Evolutionary conservation across 2,797 vertebrate genomes (phyloP).

Genomic region (Cyclura pinguis): DNA sequence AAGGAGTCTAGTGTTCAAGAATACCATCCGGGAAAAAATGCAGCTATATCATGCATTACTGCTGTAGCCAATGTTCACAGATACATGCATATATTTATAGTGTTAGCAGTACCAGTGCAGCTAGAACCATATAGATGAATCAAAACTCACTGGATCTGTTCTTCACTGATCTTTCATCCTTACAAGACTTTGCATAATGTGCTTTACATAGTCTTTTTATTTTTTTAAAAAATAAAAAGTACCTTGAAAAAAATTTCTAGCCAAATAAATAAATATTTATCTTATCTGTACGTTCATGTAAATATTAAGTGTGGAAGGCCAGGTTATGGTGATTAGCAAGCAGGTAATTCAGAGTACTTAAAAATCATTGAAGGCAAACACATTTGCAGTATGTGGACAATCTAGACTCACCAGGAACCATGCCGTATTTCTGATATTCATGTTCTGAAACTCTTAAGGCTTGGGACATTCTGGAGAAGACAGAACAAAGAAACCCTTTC

Average conservation of each 20-base stretch:
- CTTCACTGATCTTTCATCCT: conserved; percentile 18
- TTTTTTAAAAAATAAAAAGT: neutral
- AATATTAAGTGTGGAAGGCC: conserved; percentile 43
- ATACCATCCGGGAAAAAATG: neutral
- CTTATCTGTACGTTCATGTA: conserved; percentile 50
- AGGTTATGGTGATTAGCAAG: conserved; percentile 54
- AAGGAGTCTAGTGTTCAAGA: neutral
- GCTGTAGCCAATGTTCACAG: neutral
- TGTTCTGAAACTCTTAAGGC: conserved; percentile 81
- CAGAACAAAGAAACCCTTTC: conserved; percentile 83
- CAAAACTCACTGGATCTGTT: neutral
- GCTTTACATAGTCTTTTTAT: conserved; percentile 27
- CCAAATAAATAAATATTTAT: conserved; percentile 28
- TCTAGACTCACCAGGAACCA: conserved; percentile 82
- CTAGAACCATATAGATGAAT: neutral
- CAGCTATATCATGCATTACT: neutral
- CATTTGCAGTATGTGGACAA: conserved; percentile 76
- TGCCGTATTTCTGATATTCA: conserved; percentile 81
- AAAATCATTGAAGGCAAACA: conserved; percentile 71
- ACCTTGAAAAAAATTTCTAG: conserved; percentile 12
- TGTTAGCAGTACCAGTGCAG: neutral
- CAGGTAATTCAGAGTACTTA: conserved; percentile 70
- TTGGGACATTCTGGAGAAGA: conserved; percentile 82
- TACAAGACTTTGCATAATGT: neutral
- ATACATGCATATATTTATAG: neutral